A percentile compares a stretch with the other conserved stretches of the same genome.
Evolutionary conservation across 2,113 vertebrate genomes (phyloP).

Genomic region (Syngnathoides biaculeatus): DNA sequence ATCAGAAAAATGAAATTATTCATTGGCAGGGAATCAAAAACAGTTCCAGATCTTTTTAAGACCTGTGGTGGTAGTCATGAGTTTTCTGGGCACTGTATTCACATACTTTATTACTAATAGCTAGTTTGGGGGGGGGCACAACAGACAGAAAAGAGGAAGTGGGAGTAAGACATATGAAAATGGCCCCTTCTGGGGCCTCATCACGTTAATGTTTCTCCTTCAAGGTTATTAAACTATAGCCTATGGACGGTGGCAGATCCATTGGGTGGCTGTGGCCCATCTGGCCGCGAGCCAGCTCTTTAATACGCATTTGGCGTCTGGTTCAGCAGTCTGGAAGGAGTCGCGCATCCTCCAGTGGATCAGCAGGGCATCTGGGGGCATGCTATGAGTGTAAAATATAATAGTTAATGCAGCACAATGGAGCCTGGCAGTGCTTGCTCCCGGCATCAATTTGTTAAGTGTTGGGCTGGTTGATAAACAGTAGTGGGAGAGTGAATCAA

Average conservation of each 20-base stretch:
- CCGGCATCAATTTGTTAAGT: background rate
- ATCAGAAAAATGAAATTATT: too few relatives aligned
- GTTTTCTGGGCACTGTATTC: too few relatives aligned
- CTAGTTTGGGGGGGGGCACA: background rate
- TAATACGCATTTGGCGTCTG: background rate
- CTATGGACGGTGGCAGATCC: background rate
- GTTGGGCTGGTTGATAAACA: background rate
- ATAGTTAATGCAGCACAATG: background rate
- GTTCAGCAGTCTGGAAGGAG: background rate
- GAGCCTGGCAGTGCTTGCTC: background rate
- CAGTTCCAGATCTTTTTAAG: too few relatives aligned
- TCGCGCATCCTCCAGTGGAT: background rate
- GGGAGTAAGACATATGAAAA: background rate
- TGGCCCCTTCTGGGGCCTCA: background rate
- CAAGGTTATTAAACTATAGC: background rate
- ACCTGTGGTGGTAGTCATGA: too few relatives aligned
- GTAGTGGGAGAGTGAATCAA: background rate
- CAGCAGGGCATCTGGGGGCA: background rate
- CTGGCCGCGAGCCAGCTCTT: background rate
- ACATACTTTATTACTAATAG: background rate
- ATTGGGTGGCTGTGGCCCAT: background rate
- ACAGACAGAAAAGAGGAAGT: background rate
- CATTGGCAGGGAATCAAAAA: too few relatives aligned
- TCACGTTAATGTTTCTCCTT: background rate
- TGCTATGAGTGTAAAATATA: background rate